phyloP scores from a whole-genome alignment of 2,113 vertebrate genomes.

The Phyllostomus hastatus region DNA sequence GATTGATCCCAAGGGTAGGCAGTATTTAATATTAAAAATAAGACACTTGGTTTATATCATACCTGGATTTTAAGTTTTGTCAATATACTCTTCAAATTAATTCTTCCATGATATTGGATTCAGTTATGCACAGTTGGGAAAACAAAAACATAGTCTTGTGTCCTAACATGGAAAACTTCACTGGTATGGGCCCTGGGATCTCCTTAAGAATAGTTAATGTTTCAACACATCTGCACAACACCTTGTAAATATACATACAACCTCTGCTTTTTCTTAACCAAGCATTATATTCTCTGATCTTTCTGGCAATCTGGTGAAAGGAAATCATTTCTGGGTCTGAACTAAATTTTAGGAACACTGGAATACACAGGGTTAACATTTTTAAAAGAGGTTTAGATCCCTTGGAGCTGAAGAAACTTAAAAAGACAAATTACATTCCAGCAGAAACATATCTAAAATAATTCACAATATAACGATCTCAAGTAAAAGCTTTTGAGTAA shows the following conservation, averaged over 20 bases:
- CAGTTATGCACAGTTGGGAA: neutral
- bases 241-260: neutral
- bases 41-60: neutral
- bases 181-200: neutral
- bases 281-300: neutral
- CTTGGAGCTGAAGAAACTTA: neutral
- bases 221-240: neutral
- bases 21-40: neutral
- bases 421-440: neutral
- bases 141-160: neutral
- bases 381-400: neutral
- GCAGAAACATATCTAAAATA: neutral
- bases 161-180: neutral
- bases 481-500: neutral
- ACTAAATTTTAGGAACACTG: neutral
- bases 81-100: neutral
- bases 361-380: neutral
- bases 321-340: neutral
- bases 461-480: neutral
- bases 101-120: neutral
- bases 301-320: neutral
- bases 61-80: neutral
- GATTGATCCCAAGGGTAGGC: neutral
- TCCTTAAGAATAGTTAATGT: neutral
- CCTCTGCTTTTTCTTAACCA: neutral